Evolutionary conservation across 2,113 vertebrate genomes (phyloP).

Genomic region (Callithrix jacchus): DNA sequence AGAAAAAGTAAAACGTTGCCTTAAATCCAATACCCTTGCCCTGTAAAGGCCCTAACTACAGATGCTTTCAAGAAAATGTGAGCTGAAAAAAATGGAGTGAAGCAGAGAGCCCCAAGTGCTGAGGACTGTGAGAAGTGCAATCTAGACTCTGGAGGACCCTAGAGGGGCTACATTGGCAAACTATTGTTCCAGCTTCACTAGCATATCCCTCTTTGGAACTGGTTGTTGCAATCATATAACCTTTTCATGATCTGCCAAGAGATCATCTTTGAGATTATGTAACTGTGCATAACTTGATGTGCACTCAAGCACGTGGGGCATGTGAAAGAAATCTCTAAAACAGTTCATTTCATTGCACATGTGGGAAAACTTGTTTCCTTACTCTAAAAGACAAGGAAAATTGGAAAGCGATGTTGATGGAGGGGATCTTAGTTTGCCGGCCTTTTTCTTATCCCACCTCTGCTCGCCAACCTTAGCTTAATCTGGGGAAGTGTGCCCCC

Average conservation of each 20-base stretch:
- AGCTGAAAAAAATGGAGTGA: not conserved
- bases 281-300: not conserved
- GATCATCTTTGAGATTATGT: constrained; percentile 7
- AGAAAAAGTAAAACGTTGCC: not conserved
- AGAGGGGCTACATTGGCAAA: not conserved
- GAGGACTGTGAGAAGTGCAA: not conserved
- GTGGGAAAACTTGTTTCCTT: not conserved
- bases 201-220: not conserved
- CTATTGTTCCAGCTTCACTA: not conserved
- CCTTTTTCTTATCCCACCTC: not conserved
- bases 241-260: not conserved
- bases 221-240: not conserved
- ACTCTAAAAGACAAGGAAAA: not conserved
- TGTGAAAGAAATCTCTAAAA: not conserved
- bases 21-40: not conserved
- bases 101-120: not conserved
- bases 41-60: not conserved
- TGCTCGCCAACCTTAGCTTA: not conserved
- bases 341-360: not conserved
- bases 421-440: not conserved
- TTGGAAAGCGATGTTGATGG: not conserved
- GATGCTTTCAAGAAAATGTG: not conserved
- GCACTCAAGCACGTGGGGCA: not conserved
- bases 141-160: not conserved
- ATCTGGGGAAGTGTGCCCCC: not conserved